Base-by-base conservation (phyloP, 2,113 vertebrate species). In the Gallinago jamesoni region DNA sequence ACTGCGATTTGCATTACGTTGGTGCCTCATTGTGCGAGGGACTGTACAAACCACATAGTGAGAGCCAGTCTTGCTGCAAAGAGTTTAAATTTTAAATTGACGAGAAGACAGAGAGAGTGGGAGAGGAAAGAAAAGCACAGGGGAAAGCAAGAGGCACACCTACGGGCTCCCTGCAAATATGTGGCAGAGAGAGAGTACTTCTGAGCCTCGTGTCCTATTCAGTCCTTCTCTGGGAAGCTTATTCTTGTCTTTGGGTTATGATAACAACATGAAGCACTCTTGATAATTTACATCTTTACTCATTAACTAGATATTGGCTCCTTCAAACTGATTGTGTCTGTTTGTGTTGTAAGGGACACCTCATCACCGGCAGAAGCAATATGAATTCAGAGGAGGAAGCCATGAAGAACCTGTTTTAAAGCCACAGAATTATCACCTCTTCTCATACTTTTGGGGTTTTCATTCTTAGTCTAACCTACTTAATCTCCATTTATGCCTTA, bases 1-100 rank as follows among this genome's bases (percentile, higher is more conserved):
- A 69, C 75, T 9, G 35, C 13, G 22, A 91, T 96, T 96, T 96
- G 91, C 95, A 96, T 97, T 92, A 92, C 91, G 91, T 39, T 30
- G n/a, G n/a, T 66, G 67, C 91, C 86, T 87, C 77, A 55, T 95
- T 96, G 86, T 94, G 84, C 0, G 10, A 92, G 67, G 89, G 41
- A 82, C 77, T 79, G 77, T n/a, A 79, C 25, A 67, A 94, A 82
- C 55, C 81, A 67, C 74, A 63, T 24, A 28, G 76, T 33, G 74
- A 85, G 89, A 94, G 74, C 21, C 53, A 67, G 70, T 37, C 23
- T 76, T 84, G 55, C 37, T 76, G 81, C 77, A 76, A 59, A 59
- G 62, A 91, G 69, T 47, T 91, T 93, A 86, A 70, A 81, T 86
- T 80, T 83, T 91, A 76, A 94, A 89, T 79, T 92, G 93, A 89